Base-by-base conservation (phyloP, 2,888 invertebrate species). In the Phrixothrix hirtus region DNA sequence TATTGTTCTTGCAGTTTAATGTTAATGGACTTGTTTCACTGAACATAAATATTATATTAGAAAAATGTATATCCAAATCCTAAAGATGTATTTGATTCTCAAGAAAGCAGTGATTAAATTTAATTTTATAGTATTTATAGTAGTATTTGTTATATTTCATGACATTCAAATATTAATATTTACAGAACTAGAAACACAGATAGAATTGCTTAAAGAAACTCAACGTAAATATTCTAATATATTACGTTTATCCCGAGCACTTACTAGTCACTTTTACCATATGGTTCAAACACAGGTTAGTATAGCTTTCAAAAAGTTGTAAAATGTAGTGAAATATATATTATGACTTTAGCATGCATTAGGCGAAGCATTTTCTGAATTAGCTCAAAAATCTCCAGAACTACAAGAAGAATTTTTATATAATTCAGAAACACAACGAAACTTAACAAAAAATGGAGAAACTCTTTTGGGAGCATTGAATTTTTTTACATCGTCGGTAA, bases 351-450 rank as follows among this genome's bases (percentile, higher is more conserved):
- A 92, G 80, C 90, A 94, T 71, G 88, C 90, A 9, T 80, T 97
- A 36, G 94, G 93, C 0, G 95, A 97, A 74, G 89, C 92, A 14
- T 96, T 98, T 77, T 90, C 94, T 7, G 96, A 97, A 68, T 80
- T 98, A 63, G 93, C 96, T 43, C 94, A 96, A 79, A 95, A 95
- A 75, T 94, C 95, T 54, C 95, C 96, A 0, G 95, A 96, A 74
- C 80, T 98, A 39, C 93, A 95, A 76, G 92, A 94, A 67, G 92
- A 93, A 76, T 96, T 97, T 78, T 82, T 91, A 35, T 94, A 94
- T 75, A 97, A 97, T 77, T 92, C 95, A 16, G 96, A 96, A 79
- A 95, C 95, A 45, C 96, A 98, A 79, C 85, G 93, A 66, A 91
- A 92, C 67, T 80, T 98, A 55, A 88, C 88, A 15, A 92, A 93